Conservation (phyloP, 2,797 vertebrate genomes). For the Phoeniculus purpureus region DNA sequence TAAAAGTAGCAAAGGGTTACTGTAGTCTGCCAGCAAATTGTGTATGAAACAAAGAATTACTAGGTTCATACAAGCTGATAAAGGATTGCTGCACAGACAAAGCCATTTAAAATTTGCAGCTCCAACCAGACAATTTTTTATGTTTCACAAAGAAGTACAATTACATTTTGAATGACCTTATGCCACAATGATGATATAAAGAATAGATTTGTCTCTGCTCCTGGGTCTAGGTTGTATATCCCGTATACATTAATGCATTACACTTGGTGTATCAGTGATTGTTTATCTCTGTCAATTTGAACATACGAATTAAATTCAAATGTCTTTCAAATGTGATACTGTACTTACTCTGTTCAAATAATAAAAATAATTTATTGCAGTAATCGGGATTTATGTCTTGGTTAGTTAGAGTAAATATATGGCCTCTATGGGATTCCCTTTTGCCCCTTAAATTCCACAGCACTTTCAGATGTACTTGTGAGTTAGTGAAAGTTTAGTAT, state of each 20-base stretch:
- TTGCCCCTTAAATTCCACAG: slow-evolving; percentile 73
- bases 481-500: slow-evolving; percentile 37
- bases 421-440: slow-evolving; percentile 82
- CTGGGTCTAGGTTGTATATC: slow-evolving; percentile 56
- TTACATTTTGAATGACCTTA: slow-evolving; percentile 68
- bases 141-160: slow-evolving; percentile 65
- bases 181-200: slow-evolving; percentile 70
- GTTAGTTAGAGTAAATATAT: slow-evolving; percentile 87
- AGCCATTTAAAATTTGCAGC: slow-evolving; percentile 65
- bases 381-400: slow-evolving; percentile 88
- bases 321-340: slow-evolving; percentile 72
- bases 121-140: slow-evolving; percentile 62
- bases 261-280: slow-evolving; percentile 51
- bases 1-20: slow-evolving; percentile 66
- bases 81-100: slow-evolving; percentile 48
- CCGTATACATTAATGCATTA: slow-evolving; percentile 54
- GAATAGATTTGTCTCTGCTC: slow-evolving; percentile 68
- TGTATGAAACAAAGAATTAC: slow-evolving; percentile 62
- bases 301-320: slow-evolving; percentile 73
- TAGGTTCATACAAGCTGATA: slow-evolving; percentile 49
- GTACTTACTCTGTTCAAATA: slow-evolving; percentile 75
- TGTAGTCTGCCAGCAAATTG: slow-evolving; percentile 56
- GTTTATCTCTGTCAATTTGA: slow-evolving; percentile 68
- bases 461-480: slow-evolving; percentile 45
- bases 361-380: slow-evolving; percentile 84